Percentiles rank a stretch among this genome's conserved stretches.
These are phyloP conservation scores for Amblyteles armatorius DNA, from an alignment of 2,888 invertebrate species.

Conservation along the genomic window DNA sequence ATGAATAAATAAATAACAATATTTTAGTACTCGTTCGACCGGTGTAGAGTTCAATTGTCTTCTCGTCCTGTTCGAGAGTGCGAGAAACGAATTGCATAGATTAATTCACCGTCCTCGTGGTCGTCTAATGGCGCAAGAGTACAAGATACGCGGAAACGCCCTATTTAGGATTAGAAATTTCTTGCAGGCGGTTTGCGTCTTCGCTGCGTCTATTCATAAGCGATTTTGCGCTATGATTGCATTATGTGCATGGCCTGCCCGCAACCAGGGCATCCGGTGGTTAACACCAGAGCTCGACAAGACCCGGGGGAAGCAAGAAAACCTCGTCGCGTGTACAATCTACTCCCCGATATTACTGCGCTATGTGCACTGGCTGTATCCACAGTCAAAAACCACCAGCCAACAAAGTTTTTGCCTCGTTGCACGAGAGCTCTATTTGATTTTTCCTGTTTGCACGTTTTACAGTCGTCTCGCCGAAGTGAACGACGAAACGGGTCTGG, in stretches of 20 bases:
- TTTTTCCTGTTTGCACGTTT: not conserved
- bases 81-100: constrained; percentile 23
- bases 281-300: constrained; percentile 48
- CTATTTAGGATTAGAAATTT: constrained; percentile 57
- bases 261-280: constrained; percentile 51
- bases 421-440: not conserved
- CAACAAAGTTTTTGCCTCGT: constrained; percentile 8
- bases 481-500: not conserved
- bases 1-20: too few species aligned
- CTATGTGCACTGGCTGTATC: constrained; percentile 19
- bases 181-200: constrained; percentile 33
- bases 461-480: not conserved
- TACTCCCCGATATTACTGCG: constrained; percentile 3
- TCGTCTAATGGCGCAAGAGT: constrained; percentile 38
- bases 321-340: constrained; percentile 41
- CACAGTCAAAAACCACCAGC: constrained; percentile 6
- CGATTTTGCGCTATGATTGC: constrained; percentile 43
- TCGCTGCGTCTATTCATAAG: constrained; percentile 32
- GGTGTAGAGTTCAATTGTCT: constrained; percentile 47
- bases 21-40: too few species aligned
- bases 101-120: constrained; percentile 46
- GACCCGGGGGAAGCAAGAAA: constrained; percentile 38
- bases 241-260: constrained; percentile 33
- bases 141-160: constrained; percentile 27
- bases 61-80: constrained; percentile 15